Conservation (phyloP, 2,797 vertebrate genomes). For the Rhadinocentrus ornatus region DNA sequence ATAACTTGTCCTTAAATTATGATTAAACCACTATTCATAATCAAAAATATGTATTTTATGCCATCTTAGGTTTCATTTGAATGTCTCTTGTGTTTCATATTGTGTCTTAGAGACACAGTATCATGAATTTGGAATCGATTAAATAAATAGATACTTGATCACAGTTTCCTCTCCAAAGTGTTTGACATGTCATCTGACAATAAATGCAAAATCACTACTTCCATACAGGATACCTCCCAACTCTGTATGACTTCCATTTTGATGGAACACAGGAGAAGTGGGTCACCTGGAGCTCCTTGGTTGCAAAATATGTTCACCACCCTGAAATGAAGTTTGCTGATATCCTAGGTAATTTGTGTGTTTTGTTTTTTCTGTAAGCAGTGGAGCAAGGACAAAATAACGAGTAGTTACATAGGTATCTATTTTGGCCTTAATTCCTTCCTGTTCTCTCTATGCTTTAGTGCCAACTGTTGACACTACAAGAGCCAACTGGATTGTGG, state of each 20-base stretch:
- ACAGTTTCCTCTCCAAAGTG: neutral
- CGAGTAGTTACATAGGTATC: neutral
- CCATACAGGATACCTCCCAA: conserved; percentile 88
- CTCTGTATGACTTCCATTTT: conserved; percentile 95
- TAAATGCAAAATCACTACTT: conserved; percentile 28
- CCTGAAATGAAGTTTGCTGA: conserved; percentile 87
- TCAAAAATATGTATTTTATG: neutral
- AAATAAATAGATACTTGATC: neutral
- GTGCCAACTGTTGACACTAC: conserved; percentile 96
- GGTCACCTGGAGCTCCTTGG: conserved; percentile 91
- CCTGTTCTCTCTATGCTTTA: conserved; percentile 54
- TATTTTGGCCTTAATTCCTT: conserved; percentile 1
- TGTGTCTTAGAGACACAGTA: neutral
- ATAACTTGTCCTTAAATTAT: neutral
- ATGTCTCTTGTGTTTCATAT: neutral
- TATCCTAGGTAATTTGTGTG: conserved; percentile 88
- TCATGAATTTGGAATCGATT: neutral
- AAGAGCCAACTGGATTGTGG: conserved; percentile 89
- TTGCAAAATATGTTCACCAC: conserved; percentile 87
- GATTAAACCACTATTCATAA: neutral
- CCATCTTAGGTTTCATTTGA: neutral
- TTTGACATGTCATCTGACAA: neutral
- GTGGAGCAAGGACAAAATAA: neutral
- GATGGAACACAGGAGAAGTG: conserved; percentile 83
- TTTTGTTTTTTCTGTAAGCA: neutral